Base-by-base conservation (phyloP, 2,113 vertebrate species). In the Chunga burmeisteri region DNA sequence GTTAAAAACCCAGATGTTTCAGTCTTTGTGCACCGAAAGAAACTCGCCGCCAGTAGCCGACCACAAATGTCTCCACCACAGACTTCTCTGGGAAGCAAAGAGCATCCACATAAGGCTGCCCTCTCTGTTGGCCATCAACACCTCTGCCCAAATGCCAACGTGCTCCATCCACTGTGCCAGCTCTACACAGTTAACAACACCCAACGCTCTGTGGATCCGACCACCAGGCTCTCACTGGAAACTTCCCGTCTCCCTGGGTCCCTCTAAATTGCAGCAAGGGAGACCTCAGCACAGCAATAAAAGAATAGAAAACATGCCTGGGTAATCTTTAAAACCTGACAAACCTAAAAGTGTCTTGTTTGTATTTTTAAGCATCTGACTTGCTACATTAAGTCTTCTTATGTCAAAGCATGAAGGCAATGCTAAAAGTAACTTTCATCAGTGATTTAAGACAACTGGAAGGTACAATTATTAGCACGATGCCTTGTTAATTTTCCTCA, bases 381-480 rank as follows among this genome's bases (percentile, higher is more conserved):
- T 81, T 75, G 50, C 38, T 40, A 36, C 34, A 19, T 83, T 66
- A 90, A 71, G 67, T 56, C 23, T 63, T 66, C 59, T 52, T 46
- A 67, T 4, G 9, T 61, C 1, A 1, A 47, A 83, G 34, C 52
- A 50, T 4, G 23, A 79, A 36, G 36, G 62, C 61, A 67, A 74
- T 13, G 19, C 63, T 84, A 59, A 55, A 81, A 88, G 75, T 49
- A 75, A 82, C 34, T 89, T 86, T 70, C 5, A 3, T 79, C 81
- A 52, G 47, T 14, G 8, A 74, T 71, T 93, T 58, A 86, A 59
- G 72, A 87, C 47, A 95, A 94, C 47, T 65, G 34, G 34, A 95
- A 95, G 83, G 73, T 87, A 96, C 47, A 89, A 94, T 87, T 87
- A 96, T 73, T 94, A 89, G 86, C 47, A 49, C 1, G 40, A 79